These are phyloP conservation scores for Euborellia annulipes DNA, from an alignment of 1,140 invertebrate genomes.

Conservation along the genomic window DNA sequence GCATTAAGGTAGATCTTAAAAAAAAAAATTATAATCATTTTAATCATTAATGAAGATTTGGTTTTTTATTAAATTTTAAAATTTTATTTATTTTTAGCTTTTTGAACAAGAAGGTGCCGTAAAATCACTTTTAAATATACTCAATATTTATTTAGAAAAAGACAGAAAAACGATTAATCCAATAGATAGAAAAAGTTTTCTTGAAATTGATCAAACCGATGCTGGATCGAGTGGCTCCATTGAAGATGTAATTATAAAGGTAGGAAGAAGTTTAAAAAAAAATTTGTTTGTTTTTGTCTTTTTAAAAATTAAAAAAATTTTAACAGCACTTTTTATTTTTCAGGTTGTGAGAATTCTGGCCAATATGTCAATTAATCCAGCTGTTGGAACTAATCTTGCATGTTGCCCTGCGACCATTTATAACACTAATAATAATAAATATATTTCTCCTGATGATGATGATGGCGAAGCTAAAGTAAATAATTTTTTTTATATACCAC, in stretches of 20 bases:
- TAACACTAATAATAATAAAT: neutral
- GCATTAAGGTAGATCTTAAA: slow-evolving; percentile 29
- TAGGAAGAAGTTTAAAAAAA: no score
- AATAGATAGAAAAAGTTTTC: slow-evolving; percentile 17
- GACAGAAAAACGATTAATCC: slow-evolving; percentile 24
- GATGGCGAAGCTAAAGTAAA: neutral
- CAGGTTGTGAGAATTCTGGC: slow-evolving; percentile 51
- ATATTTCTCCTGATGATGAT: neutral
- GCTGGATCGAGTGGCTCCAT: slow-evolving; percentile 34
- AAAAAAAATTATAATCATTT: neutral
- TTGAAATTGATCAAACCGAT: slow-evolving; percentile 11
- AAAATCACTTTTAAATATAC: slow-evolving; percentile 34
- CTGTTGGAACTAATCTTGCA: slow-evolving; percentile 42
- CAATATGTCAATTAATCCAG: slow-evolving; percentile 53
- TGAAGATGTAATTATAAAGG: slow-evolving; percentile 51
- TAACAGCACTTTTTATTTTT: neutral
- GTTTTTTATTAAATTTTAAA: neutral
- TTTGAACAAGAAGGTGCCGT: slow-evolving; percentile 38
- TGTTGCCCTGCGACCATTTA: slow-evolving; percentile 12
- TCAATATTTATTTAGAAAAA: slow-evolving; percentile 40
- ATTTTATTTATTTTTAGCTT: slow-evolving; percentile 26
- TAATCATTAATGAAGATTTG: neutral
- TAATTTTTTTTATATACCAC: no score
- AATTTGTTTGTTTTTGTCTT: neutral
- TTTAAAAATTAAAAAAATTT: neutral